These are phyloP conservation scores for Carcinoscorpius rotundicauda DNA, from an alignment of 1,140 invertebrate species.

Conservation along the genomic window DNA sequence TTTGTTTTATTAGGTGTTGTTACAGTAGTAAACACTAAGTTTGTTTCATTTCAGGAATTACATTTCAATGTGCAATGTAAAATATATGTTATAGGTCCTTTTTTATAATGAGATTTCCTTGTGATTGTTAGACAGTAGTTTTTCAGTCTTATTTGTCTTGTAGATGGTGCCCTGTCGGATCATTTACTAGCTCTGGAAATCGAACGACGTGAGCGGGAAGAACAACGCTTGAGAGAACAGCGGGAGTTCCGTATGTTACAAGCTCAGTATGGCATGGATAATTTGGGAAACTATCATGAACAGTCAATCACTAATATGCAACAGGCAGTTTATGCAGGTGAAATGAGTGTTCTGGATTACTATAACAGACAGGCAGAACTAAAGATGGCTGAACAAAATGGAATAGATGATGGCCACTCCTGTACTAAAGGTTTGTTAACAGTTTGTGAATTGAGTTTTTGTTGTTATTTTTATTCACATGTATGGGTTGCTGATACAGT, in stretches of 20 bases:
- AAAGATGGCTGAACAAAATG: constrained; percentile 55
- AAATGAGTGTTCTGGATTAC: constrained; percentile 70
- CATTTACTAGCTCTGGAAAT: constrained; percentile 45
- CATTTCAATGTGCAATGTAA: too few species aligned
- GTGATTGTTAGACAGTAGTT: too few species aligned
- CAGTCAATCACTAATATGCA: constrained; percentile 71
- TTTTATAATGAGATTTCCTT: too few species aligned
- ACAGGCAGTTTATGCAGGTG: constrained; percentile 65
- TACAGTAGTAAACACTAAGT: too few species aligned
- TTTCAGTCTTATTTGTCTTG: constrained; percentile 19
- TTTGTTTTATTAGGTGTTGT: too few species aligned
- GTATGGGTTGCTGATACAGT: too few species aligned
- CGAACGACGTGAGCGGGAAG: constrained; percentile 52
- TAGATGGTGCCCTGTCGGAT: constrained; percentile 41
- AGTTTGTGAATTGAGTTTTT: too few species aligned
- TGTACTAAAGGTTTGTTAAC: constrained; percentile 46
- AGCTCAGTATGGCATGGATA: constrained; percentile 79
- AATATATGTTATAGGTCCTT: too few species aligned
- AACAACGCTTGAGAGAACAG: constrained; percentile 54
- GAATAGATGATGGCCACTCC: constrained; percentile 68
- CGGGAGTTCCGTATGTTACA: constrained; percentile 65
- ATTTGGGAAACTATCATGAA: constrained; percentile 63
- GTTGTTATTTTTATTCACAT: too few species aligned
- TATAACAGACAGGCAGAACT: constrained; percentile 66
- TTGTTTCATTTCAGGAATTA: too few species aligned